A percentile compares a stretch with the other conserved stretches of the same genome.
phyloP scores from a whole-genome alignment of 2,888 invertebrate species.

The Crioceris asparagi region DNA sequence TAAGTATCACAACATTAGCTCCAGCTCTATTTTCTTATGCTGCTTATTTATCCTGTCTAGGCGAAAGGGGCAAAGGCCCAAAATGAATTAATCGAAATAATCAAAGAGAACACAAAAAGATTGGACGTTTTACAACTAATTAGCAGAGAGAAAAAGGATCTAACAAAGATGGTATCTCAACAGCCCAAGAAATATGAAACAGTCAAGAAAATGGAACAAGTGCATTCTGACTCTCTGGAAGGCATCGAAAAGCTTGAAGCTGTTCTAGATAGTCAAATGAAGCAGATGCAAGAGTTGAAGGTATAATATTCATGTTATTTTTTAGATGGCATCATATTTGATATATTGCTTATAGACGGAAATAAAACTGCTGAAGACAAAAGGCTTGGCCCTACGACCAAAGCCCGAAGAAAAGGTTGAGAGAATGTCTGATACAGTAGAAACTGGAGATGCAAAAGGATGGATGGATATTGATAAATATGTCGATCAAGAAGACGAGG shows the following conservation, averaged over 20 bases:
- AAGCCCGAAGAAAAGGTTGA: constrained; percentile 16
- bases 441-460: constrained; percentile 13
- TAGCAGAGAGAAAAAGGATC: constrained; percentile 42
- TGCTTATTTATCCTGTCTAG: constrained; percentile 28
- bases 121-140: constrained; percentile 45
- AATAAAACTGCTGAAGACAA: constrained; percentile 31
- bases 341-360: too few relatives aligned
- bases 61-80: constrained; percentile 31
- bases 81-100: constrained; percentile 36
- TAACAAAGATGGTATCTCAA: constrained; percentile 36
- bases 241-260: constrained; percentile 34
- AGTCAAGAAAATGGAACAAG: constrained; percentile 27
- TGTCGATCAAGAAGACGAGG: constrained; percentile 9
- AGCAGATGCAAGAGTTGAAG: constrained; percentile 30
- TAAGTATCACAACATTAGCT: constrained; percentile 14
- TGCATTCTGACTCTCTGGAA: too few relatives aligned
- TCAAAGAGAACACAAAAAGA: constrained; percentile 45
- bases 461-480: constrained; percentile 12
- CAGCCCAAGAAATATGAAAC: constrained; percentile 32
- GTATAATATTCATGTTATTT: too few relatives aligned
- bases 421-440: constrained; percentile 11
- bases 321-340: too few relatives aligned
- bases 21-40: not conserved
- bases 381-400: constrained; percentile 22
- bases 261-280: constrained; percentile 34